Conservation (phyloP, 2,888 invertebrate genomes). For the Allolobophora icterica region DNA sequence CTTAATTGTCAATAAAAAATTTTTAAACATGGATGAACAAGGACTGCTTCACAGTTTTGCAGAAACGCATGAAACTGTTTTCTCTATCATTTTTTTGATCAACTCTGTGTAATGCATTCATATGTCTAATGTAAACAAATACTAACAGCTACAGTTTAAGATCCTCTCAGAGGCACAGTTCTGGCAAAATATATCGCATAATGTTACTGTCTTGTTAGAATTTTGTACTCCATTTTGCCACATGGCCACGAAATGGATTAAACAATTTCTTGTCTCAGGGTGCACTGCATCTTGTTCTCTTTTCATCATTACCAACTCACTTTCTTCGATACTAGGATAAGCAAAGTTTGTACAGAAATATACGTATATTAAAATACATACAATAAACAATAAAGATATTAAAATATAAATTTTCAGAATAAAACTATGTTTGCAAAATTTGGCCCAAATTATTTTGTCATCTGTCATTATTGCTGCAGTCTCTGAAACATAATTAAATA, state of each 20-base stretch:
- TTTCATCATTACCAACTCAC: neutral
- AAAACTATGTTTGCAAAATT: neutral
- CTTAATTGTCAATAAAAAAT: no score
- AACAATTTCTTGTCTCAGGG: neutral
- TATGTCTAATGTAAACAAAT: no score
- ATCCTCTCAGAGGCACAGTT: neutral
- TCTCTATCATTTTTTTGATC: no score
- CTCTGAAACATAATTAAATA: neutral
- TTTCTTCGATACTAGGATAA: neutral
- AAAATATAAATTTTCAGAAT: neutral
- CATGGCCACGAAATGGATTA: neutral
- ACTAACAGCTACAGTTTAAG: neutral
- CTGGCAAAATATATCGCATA: neutral
- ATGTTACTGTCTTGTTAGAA: neutral
- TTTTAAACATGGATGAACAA: no score
- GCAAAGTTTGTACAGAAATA: neutral
- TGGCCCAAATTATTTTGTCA: neutral
- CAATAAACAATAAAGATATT: neutral
- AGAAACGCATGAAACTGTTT: no score
- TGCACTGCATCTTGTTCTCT: neutral
- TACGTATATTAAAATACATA: conserved; percentile 17
- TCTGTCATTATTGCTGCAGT: neutral
- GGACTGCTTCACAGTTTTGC: no score
- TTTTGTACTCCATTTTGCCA: no score
- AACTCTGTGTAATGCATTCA: no score